Evolutionary conservation across 2,888 invertebrate species (phyloP).

Genomic region (Phaedon cochleariae): DNA sequence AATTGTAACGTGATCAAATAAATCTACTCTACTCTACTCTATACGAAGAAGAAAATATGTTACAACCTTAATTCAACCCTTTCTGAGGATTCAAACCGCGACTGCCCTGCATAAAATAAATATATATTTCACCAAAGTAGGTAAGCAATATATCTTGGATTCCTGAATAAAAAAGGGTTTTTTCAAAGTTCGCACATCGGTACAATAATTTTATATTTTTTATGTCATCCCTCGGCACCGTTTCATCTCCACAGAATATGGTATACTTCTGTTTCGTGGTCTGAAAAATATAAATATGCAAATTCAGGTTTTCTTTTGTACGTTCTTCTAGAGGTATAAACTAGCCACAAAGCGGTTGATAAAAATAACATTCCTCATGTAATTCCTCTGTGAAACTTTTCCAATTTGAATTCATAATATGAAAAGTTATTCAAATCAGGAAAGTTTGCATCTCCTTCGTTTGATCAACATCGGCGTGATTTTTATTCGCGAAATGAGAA

Average conservation of each 20-base stretch:
- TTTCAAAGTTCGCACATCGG: constrained; percentile 3
- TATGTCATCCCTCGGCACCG: constrained; percentile 34
- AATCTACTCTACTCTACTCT: too few species aligned
- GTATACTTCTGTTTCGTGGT: constrained; percentile 32
- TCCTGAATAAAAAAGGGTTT: not conserved
- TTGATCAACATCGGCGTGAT: constrained; percentile 14
- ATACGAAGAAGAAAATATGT: too few species aligned
- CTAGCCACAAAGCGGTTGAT: constrained; percentile 38
- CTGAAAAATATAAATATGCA: constrained; percentile 35
- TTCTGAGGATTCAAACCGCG: too few species aligned
- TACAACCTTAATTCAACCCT: too few species aligned
- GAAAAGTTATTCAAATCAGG: constrained; percentile 28
- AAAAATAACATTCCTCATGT: constrained; percentile 38
- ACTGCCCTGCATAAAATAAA: too few species aligned
- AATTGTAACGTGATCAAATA: too few species aligned
- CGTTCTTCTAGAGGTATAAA: constrained; percentile 26
- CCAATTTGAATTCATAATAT: constrained; percentile 40
- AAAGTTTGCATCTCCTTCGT: constrained; percentile 6
- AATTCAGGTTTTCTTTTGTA: constrained; percentile 30
- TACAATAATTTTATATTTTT: constrained; percentile 32
- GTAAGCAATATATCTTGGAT: not conserved
- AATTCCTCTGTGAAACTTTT: constrained; percentile 34
- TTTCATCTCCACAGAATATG: constrained; percentile 35
- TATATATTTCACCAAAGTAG: not conserved
- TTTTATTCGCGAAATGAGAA: not conserved